phyloP scores from a whole-genome alignment of 23 tunicate genomes.

The Aplidium turbinatum region DNA sequence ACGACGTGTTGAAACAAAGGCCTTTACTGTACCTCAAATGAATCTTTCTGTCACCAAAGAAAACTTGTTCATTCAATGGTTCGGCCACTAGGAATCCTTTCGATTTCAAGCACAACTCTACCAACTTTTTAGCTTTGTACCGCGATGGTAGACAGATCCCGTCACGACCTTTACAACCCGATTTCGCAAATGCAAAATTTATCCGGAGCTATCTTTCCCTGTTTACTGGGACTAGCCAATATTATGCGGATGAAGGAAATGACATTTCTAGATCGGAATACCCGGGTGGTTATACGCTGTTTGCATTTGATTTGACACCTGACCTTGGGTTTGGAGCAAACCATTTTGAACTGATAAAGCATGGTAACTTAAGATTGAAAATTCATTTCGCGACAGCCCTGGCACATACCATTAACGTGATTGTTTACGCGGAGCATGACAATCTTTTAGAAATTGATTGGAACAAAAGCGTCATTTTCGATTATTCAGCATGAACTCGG shows the following conservation, averaged over 20 bases:
- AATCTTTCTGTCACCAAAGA: not conserved
- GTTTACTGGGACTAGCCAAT: slow-evolving; percentile 21
- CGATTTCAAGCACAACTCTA: slow-evolving; percentile 30
- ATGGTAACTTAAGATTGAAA: slow-evolving; percentile 18
- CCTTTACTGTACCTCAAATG: too few species aligned
- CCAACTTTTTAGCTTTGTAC: slow-evolving; percentile 10
- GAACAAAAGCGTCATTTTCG: slow-evolving; percentile 3
- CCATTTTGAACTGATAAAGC: slow-evolving; percentile 29
- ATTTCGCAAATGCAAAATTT: slow-evolving; percentile 13
- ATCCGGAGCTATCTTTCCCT: slow-evolving; percentile 25
- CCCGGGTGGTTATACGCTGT: slow-evolving; percentile 34
- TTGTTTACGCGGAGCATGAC: slow-evolving; percentile 14
- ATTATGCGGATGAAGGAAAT: slow-evolving; percentile 6
- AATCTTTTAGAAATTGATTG: slow-evolving; percentile 16
- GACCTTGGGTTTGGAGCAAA: not conserved
- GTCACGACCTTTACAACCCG: slow-evolving; percentile 1
- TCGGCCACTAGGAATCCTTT: slow-evolving; percentile 14
- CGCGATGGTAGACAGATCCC: slow-evolving; percentile 25
- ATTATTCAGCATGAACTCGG: slow-evolving; percentile 12
- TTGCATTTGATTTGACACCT: slow-evolving; percentile 29
- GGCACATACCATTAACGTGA: not conserved
- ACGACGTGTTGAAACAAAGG: too few species aligned
- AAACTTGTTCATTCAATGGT: slow-evolving; percentile 26
- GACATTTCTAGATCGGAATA: slow-evolving; percentile 30
- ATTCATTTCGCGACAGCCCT: slow-evolving; percentile 19